Base-by-base conservation (phyloP, 1,140 invertebrate species). In the Calliphora vicina region DNA sequence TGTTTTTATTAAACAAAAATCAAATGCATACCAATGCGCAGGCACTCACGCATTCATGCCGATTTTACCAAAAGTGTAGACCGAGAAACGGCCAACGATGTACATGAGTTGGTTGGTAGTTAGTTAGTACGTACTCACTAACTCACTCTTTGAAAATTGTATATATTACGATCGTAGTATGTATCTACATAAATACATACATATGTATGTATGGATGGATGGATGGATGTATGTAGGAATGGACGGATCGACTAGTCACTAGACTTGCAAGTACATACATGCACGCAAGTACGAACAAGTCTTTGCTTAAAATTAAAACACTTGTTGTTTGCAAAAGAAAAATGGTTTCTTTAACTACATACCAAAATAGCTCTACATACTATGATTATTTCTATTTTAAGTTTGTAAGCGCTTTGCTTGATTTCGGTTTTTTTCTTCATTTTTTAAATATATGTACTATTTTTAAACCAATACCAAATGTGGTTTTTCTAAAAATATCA, bases 401-500 rank as follows among this genome's bases (percentile, higher is more conserved):
- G 45, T 12, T 50, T 67, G 23, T 25, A 67, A 67, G 2, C 6
- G 20, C 20, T 67, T 67, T 67, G 23, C n/a, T n/a, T n/a, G 20
- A 67, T n/a, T 43, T 13, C 45, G 12, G 17, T 50, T 50, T 50
- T 50, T 50, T 45, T 50, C 17, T 50, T 81, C 50, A 25, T 61
- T 29, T 27, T 27, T 57, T 50, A 67, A 67, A 5, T 0, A 35
- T 35, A 2, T 78, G 78, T 82, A 84, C 83, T 84, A 84, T 84
- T 84, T 84, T 61, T 84, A 84, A 81, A 81, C 81, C 71, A 42
- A 80, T 83, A 80, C 78, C 83, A 84, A 84, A 84, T 84, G 83
- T 82, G 81, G 83, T 84, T 82, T 83, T 84, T 84, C 83, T 84
- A 84, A 84, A 84, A 84, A 84, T 84, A 84, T 82, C 73, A 71